A percentile compares a stretch with the other conserved stretches of the same genome.
Evolutionary conservation across 2,888 invertebrate genomes (phyloP).

Genomic region (Diaphora mendica): DNA sequence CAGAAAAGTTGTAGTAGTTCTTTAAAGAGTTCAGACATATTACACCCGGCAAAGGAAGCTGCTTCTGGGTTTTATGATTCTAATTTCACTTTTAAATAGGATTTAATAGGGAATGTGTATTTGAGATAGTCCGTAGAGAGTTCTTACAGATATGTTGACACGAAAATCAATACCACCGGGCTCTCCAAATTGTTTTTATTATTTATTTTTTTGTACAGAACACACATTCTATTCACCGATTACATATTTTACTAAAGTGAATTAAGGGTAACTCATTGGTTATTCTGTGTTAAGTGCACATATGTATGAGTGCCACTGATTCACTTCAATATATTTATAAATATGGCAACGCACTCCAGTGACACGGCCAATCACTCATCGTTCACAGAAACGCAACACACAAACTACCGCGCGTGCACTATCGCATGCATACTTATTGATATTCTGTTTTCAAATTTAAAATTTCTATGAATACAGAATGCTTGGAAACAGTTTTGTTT

Average conservation of each 20-base stretch:
- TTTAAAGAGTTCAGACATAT: background rate
- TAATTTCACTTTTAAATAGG: background rate
- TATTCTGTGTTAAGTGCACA: background rate
- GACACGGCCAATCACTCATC: conserved; percentile 38
- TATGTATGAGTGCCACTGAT: background rate
- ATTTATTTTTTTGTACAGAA: too few relatives aligned
- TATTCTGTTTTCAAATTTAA: conserved; percentile 13
- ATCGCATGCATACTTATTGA: background rate
- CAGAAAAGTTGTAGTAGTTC: background rate
- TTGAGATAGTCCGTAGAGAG: background rate
- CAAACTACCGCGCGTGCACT: background rate
- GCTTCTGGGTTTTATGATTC: background rate
- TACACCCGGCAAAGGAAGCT: background rate
- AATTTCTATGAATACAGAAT: conserved; percentile 39
- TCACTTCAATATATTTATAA: conserved; percentile 56
- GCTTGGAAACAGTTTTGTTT: conserved; percentile 13
- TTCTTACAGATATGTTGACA: background rate
- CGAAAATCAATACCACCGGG: too few relatives aligned
- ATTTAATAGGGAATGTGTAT: background rate
- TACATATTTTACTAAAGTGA: background rate
- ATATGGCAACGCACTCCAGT: conserved; percentile 62
- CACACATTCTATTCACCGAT: too few relatives aligned
- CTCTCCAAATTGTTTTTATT: too few relatives aligned
- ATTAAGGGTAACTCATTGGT: background rate
- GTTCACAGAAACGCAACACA: conserved; percentile 7